These are phyloP conservation scores for Theretra japonica DNA, from an alignment of 2,888 invertebrate genomes.

Conservation along the genomic window DNA sequence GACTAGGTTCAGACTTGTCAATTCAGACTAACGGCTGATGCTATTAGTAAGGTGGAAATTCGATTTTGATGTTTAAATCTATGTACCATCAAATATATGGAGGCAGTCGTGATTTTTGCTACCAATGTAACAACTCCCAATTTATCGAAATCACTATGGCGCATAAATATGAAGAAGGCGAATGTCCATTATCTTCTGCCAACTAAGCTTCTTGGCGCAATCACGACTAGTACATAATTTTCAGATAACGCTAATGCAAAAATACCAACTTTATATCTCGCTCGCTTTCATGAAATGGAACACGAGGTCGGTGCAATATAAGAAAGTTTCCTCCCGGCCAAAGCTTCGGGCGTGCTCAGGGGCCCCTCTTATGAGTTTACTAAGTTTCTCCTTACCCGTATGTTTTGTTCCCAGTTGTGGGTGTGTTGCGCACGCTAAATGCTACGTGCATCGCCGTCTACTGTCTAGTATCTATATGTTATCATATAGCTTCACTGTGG, in stretches of 20 bases:
- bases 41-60: too few relatives aligned
- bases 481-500: neutral
- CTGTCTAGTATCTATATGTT: slow-evolving; percentile 34
- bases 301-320: slow-evolving; percentile 59
- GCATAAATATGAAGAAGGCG: too few relatives aligned
- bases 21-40: too few relatives aligned
- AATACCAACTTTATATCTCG: slow-evolving; percentile 10
- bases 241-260: slow-evolving; percentile 10
- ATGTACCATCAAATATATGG: too few relatives aligned
- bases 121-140: too few relatives aligned
- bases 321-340: slow-evolving; percentile 71
- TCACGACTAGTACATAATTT: neutral
- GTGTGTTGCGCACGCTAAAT: slow-evolving; percentile 63
- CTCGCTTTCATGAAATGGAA: slow-evolving; percentile 18
- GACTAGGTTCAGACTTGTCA: too few relatives aligned
- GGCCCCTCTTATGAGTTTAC: slow-evolving; percentile 77
- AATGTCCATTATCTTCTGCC: too few relatives aligned
- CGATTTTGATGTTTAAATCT: too few relatives aligned
- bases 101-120: too few relatives aligned
- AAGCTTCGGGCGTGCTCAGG: slow-evolving; percentile 65
- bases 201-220: too few relatives aligned
- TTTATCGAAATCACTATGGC: too few relatives aligned
- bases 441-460: slow-evolving; percentile 45
- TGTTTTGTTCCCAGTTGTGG: slow-evolving; percentile 60
- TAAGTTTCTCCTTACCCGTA: slow-evolving; percentile 67